These are phyloP conservation scores for Tachina grossa DNA, from an alignment of 2,888 invertebrate genomes.

Conservation along the genomic window DNA sequence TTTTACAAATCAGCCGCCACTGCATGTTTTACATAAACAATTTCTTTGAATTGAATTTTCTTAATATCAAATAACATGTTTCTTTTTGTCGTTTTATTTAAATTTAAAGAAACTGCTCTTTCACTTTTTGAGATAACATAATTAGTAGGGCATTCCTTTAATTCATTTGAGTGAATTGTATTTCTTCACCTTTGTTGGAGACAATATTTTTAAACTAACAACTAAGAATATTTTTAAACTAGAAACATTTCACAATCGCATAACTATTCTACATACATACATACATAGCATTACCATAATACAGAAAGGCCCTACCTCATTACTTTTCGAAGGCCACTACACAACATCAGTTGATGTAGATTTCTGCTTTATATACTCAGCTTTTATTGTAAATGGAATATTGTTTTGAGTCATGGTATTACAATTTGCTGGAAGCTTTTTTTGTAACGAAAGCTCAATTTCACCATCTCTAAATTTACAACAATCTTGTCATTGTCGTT, in stretches of 20 bases:
- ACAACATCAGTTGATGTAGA: too few species aligned
- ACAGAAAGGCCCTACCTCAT: too few species aligned
- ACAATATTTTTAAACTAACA: not conserved
- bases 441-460: too few species aligned
- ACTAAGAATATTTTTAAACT: too few species aligned
- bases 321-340: too few species aligned
- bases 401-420: too few species aligned
- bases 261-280: not conserved
- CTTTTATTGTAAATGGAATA: too few species aligned
- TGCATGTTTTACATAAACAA: not conserved
- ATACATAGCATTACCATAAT: too few species aligned
- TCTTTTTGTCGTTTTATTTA: not conserved
- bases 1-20: not conserved
- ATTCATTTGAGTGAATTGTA: not conserved
- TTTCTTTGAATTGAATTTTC: not conserved
- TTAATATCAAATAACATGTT: not conserved
- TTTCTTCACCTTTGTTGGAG: conserved; percentile 9
- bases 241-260: conserved; percentile 12
- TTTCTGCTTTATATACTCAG: too few species aligned
- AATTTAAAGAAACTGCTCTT: not conserved
- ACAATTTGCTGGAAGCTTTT: too few species aligned
- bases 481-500: too few species aligned
- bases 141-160: conserved; percentile 7
- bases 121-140: not conserved
- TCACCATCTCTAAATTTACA: too few species aligned